Evolutionary conservation across 2,888 invertebrate genomes (phyloP).

Genomic region (Synergus laeviventris): DNA sequence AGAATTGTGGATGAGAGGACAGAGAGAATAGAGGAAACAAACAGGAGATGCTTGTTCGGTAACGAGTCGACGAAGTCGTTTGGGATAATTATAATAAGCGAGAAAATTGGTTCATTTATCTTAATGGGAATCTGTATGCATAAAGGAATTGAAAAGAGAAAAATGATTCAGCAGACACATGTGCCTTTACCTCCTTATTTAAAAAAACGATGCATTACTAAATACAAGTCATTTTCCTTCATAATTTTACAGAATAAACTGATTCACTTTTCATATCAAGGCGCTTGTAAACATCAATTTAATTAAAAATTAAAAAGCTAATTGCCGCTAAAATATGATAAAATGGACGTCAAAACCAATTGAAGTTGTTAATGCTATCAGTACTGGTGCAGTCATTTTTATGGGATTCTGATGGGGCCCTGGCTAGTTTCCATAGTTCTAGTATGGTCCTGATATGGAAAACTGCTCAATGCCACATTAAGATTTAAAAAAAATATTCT

Average conservation of each 20-base stretch:
- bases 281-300: neutral
- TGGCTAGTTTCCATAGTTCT: too few species aligned
- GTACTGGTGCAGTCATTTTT: too few species aligned
- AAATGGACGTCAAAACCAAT: too few species aligned
- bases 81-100: conserved; percentile 3
- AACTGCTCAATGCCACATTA: too few species aligned
- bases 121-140: conserved; percentile 1
- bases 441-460: too few species aligned
- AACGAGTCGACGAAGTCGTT: neutral
- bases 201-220: too few species aligned
- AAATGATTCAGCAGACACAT: neutral
- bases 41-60: neutral
- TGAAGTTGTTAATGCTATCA: too few species aligned
- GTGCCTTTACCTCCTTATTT: neutral
- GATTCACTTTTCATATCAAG: neutral
- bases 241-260: too few species aligned
- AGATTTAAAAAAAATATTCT: too few species aligned
- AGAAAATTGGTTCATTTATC: conserved; percentile 27
- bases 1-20: neutral
- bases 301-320: neutral
- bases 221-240: too few species aligned
- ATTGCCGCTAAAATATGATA: too few species aligned
- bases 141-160: neutral
- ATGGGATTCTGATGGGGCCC: too few species aligned
- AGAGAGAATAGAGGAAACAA: neutral